Base-by-base conservation (phyloP, 2,113 vertebrate species). In the Globicephala melas region DNA sequence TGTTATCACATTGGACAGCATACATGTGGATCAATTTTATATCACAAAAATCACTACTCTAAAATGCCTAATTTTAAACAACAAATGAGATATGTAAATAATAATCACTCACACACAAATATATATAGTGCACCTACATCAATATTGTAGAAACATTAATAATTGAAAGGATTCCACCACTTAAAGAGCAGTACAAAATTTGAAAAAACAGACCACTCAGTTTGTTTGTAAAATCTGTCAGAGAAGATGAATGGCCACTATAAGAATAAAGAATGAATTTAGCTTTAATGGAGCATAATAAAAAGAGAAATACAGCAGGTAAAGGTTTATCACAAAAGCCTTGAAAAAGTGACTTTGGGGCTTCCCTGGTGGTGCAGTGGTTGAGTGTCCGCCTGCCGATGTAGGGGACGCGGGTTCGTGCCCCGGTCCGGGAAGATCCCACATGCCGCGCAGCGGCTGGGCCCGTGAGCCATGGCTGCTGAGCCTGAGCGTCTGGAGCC, bases 261-360 rank as follows among this genome's bases (percentile, higher is more conserved):
- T 73, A 92, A 96, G 38, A 90, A 91, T 77, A 95, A 96, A 94
- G 44, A 96, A 88, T 85, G 47, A 91, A 77, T 91, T 84, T 96
- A 80, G 53, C 31, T 95, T 71, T 96, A 96, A 96, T 94, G 33
- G 6, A 63, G 44, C 44, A 90, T 23, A 97, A 83, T 94, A 89
- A 95, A 97, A 77, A 89, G 47, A 92, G n/a, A 89, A 91, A 85
- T 94, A 79, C 12, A 91, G 80, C 73, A 96, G 67, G 67, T 90
- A 94, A 94, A 92, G 36, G 50, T 58, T 97, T 96, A 70, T 94
- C 83, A 71, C 8, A 96, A 96, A 97, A 84, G 3, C 20, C 38
- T 82, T 74, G 84, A 97, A 94, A 55, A 76, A 94, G 25, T 80
- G 55, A 96, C n/a, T 93, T 67, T 96, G 71, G 47, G 47, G 47